Percentiles rank a stretch among this genome's conserved stretches.
These are phyloP conservation scores for Lepidochrysops patricia DNA, from an alignment of 2,888 invertebrate species.

Conservation along the genomic window DNA sequence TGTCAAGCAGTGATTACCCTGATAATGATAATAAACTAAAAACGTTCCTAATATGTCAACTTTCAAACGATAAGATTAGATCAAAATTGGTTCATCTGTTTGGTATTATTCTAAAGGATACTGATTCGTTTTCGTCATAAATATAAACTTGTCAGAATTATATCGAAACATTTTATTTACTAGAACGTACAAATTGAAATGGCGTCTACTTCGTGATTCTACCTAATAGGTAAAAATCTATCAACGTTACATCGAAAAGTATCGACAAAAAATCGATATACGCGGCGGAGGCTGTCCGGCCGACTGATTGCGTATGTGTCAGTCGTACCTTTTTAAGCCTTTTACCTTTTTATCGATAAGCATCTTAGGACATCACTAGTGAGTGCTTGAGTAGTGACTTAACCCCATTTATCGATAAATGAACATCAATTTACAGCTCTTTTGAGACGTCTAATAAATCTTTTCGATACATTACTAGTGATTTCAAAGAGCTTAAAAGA, in stretches of 20 bases:
- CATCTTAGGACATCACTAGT: background rate
- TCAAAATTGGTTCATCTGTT: too few relatives aligned
- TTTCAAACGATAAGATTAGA: too few relatives aligned
- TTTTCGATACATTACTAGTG: background rate
- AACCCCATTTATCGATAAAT: background rate
- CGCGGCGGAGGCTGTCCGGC: background rate
- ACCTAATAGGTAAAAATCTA: background rate
- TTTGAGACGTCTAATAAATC: slow-evolving; percentile 1
- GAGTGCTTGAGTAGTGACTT: background rate
- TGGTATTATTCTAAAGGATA: too few relatives aligned
- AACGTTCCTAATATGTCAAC: too few relatives aligned
- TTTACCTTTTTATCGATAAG: background rate
- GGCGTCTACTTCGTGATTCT: too few relatives aligned
- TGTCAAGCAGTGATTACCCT: too few relatives aligned
- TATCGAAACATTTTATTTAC: too few relatives aligned
- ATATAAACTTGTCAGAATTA: too few relatives aligned
- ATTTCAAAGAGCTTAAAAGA: background rate
- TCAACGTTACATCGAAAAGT: background rate
- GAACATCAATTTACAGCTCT: background rate
- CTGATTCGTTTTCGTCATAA: too few relatives aligned
- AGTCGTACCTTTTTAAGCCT: background rate
- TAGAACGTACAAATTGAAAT: too few relatives aligned
- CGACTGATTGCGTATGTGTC: background rate
- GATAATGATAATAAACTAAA: too few relatives aligned
- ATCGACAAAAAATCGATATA: background rate